Evolutionary conservation across 2,888 invertebrate species (phyloP), one percentile per base, ranked within the genome.

Genomic region (Drosophila eohydei): DNA sequence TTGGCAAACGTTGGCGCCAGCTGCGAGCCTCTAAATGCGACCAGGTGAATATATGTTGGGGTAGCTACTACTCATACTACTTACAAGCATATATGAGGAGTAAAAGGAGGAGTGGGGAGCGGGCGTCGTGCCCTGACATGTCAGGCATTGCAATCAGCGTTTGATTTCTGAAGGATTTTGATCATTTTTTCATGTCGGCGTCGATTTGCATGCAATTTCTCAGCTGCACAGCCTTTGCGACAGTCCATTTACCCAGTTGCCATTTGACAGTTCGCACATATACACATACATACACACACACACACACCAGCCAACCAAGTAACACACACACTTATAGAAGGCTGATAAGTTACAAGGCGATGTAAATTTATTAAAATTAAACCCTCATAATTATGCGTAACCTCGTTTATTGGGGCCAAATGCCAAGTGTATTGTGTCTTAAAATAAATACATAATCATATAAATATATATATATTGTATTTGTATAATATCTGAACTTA

Each of bases 151-250:
- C 83, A 81, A 85, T 88, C 83, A 79, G 55, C 79, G 76, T 87
- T 87, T 87, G 85, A 88, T 88, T 88, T 86, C 74, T 71, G 89
- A 86, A 88, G 85, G 85, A 83, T 83, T 88, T 86, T 74, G 79
- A 87, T 86, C 84, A 86, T 77, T 84, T 82, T 77, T 79, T 74
- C 69, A 78, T 76, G 87, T 84, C 76, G 67, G 38, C 83, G 52
- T n/a, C 66, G 50, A 70, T 70, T 79, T 67, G 79, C 80, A 81
- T 84, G 83, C 75, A 59, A 85, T 80, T 80, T 68, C 69, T 72
- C 57, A 78, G 60, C 34, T 26, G 41, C 43, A 55, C 44, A 32
- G 57, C 51, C 67, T 50, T 59, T 65, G 56, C 61, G 84, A 79
- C 87, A 80, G 64, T 80, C 69, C 69, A 84, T 84, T 79, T 75